These are phyloP conservation scores for Cremastinae sp. DNA, from an alignment of 2,888 invertebrate species.

Conservation along the genomic window DNA sequence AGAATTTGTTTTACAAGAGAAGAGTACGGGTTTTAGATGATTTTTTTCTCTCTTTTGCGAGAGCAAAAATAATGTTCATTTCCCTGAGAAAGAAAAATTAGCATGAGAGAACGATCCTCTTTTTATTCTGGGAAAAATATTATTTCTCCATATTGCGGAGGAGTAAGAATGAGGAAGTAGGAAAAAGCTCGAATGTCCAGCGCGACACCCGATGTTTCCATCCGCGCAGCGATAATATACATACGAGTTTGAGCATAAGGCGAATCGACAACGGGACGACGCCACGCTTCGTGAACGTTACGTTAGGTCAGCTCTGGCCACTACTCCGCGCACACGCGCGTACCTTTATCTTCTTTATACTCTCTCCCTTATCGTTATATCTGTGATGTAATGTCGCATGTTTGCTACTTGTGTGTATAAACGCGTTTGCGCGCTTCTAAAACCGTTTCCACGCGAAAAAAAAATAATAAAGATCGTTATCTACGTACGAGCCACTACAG, in stretches of 20 bases:
- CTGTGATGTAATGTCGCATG: slow-evolving; percentile 12
- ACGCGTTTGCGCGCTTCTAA: neutral
- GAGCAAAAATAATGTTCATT: too few species aligned
- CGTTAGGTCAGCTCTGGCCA: slow-evolving; percentile 61
- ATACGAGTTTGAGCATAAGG: slow-evolving; percentile 54
- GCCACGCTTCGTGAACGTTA: slow-evolving; percentile 71
- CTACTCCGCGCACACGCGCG: too few species aligned
- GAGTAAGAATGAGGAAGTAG: too few species aligned
- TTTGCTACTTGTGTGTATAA: neutral
- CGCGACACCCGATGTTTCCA: slow-evolving; percentile 67
- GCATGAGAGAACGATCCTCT: too few species aligned
- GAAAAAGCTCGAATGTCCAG: slow-evolving; percentile 69
- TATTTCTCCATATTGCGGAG: too few species aligned
- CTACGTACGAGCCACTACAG: too few species aligned
- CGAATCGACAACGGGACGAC: slow-evolving; percentile 70
- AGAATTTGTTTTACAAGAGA: too few species aligned
- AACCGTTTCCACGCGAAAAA: slow-evolving; percentile 2
- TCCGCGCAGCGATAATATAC: slow-evolving; percentile 28
- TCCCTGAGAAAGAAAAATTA: too few species aligned
- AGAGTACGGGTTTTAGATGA: too few species aligned
- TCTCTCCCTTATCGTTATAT: slow-evolving; percentile 24
- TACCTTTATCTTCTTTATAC: slow-evolving; percentile 14
- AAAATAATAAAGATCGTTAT: too few species aligned
- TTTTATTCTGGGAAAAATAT: too few species aligned
- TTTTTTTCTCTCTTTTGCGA: too few species aligned